A percentile compares a stretch with the other conserved stretches of the same genome.
phyloP scores from a whole-genome alignment of 1,140 invertebrate genomes.

The Drosophila obscura region DNA sequence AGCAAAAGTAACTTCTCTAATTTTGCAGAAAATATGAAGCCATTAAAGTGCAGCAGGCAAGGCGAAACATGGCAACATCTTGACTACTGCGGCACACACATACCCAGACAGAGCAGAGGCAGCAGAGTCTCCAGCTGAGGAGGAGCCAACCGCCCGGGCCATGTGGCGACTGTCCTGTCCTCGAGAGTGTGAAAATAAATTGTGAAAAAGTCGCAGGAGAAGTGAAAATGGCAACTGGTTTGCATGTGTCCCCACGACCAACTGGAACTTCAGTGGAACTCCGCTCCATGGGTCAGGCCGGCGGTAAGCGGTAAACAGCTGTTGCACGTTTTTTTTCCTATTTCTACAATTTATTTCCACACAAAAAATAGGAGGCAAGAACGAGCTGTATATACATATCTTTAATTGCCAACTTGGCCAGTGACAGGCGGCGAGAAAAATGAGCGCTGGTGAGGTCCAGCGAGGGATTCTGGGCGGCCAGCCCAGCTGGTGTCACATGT shows the following conservation, averaged over 20 bases:
- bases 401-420: slow-evolving; percentile 80
- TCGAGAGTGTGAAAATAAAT: slow-evolving; percentile 83
- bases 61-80: slow-evolving; percentile 67
- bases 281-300: not conserved
- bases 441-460: slow-evolving; percentile 51
- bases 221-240: slow-evolving; percentile 63
- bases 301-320: slow-evolving; percentile 62
- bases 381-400: slow-evolving; percentile 50
- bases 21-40: slow-evolving; percentile 83
- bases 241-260: slow-evolving; percentile 52
- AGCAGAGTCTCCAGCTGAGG: not conserved
- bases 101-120: slow-evolving; percentile 25
- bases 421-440: slow-evolving; percentile 74
- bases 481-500: slow-evolving; percentile 54
- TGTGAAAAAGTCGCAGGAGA: slow-evolving; percentile 56
- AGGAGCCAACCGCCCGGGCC: slow-evolving; percentile 32
- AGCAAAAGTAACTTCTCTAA: slow-evolving; percentile 80
- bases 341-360: slow-evolving; percentile 71
- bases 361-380: slow-evolving; percentile 31
- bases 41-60: slow-evolving; percentile 80
- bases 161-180: slow-evolving; percentile 59
- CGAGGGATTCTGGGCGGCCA: slow-evolving; percentile 40
- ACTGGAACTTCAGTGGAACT: too few relatives aligned
- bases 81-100: slow-evolving; percentile 69
- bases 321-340: slow-evolving; percentile 67